Evolutionary conservation across 2,888 invertebrate genomes (phyloP).

Genomic region (Nomada fucata): DNA sequence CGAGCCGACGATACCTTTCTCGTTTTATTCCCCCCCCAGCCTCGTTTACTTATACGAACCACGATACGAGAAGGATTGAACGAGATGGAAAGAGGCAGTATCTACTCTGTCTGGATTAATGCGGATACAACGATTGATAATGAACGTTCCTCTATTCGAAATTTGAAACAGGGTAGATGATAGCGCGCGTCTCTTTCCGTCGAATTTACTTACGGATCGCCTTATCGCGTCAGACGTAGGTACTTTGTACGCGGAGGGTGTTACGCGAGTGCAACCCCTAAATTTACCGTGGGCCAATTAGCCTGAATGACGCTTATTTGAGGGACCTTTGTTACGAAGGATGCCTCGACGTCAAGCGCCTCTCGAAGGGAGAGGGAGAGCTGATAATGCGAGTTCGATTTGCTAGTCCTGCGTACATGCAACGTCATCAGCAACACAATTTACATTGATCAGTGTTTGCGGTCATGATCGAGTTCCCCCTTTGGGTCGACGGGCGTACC

Average conservation of each 20-base stretch:
- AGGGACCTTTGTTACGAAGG: slow-evolving; percentile 6
- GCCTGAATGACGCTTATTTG: slow-evolving; percentile 15
- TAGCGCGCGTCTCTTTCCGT: too few species aligned
- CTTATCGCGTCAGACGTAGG: too few species aligned
- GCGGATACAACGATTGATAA: not conserved
- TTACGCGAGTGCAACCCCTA: too few species aligned
- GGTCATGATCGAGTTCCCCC: slow-evolving; percentile 15
- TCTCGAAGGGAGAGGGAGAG: slow-evolving; percentile 6
- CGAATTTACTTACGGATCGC: too few species aligned
- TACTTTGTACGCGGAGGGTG: too few species aligned
- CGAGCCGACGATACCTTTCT: not conserved
- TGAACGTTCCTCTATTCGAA: too few species aligned
- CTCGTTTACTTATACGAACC: not conserved
- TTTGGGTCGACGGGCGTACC: not conserved
- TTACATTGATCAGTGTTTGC: slow-evolving; percentile 40
- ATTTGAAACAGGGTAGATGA: too few species aligned
- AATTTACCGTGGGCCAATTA: too few species aligned
- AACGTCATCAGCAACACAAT: slow-evolving; percentile 23
- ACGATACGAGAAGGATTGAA: too few species aligned
- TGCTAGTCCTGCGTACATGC: not conserved
- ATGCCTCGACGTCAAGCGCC: not conserved
- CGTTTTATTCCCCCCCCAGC: too few species aligned
- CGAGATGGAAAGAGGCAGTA: not conserved
- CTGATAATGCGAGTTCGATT: slow-evolving; percentile 22
- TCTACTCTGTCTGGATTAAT: not conserved